Evolutionary conservation across 2,113 vertebrate genomes (phyloP), one percentile per base, ranked within the genome.

Genomic region (Pseudorectes ferrugineus): DNA sequence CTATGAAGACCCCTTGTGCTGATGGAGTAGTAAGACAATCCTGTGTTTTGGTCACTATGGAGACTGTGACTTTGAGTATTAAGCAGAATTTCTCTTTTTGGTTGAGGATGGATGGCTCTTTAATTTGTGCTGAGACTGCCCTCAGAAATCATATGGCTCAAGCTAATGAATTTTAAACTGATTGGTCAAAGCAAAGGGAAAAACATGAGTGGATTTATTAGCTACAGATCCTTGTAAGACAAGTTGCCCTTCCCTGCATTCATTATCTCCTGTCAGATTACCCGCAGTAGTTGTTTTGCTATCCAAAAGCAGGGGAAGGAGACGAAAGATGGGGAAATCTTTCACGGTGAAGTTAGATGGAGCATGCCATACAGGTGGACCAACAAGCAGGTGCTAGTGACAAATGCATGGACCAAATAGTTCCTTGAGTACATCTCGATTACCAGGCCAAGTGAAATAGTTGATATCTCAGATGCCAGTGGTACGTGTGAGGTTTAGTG

Each of bases 121-220:
- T 68, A 76, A 86, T 92, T 88, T 94, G 46, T 65, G 13, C 42
- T 75, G 73, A 83, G 19, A n/a, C 38, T 68, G 35, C 42, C 68
- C 52, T 82, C 40, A 54, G 43, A 84, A 87, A 43, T 49, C 23
- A 9, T 73, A 42, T 51, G 52, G 23, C 49, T 83, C 51, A 66
- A 54, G 9, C 51, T 66, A 51, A 54, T 91, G 49, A 82, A 59
- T 95, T 95, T 93, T 61, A 92, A 82, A 90, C 40, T 85, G 26
- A 85, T 80, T 94, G 68, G 38, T 70, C 68, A 91, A 92, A 91
- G 55, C 38, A 59, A 84, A 38, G n/a, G 45, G 18, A 68, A 85
- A 38, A 83, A 29, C 12, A 0, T 82, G 74, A 82, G 26, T 80
- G 26, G 38, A 77, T 90, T 93, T 86, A 71, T 92, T 92, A 90